Base-by-base conservation (phyloP, 92 coral and sea anemone genomes). In the Umimayanthus kanabou region DNA sequence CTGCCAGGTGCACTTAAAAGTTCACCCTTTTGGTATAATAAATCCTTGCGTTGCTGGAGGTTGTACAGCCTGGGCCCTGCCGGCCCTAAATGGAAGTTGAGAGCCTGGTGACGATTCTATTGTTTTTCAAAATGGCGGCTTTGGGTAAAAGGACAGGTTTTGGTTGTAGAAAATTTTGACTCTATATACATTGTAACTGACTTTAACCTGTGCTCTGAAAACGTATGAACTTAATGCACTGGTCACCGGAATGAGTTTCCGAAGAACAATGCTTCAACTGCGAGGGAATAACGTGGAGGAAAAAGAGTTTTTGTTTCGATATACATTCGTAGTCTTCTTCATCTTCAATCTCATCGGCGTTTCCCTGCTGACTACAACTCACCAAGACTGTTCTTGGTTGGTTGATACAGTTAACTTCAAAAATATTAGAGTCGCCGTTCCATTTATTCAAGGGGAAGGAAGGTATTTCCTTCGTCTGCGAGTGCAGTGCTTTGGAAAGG, bases 391-490 rank as follows among this genome's bases (percentile, higher is more conserved):
- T 45, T 73, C 73, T 23, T 92, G 96, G 96, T 77, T 90, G 25
- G 73, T 90, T 26, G 91, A 88, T 88, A 84, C 86, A 39, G 90
- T 90, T 40, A 78, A 79, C 18, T 81, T 73, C n/a, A 88, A 81
- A 28, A 88, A 92, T 42, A 28, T 71, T 6, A 45, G 79, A 66
- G 81, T 42, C 61, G 90, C 81, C 22, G 85, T 82, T 45, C 67
- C 88, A 26, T 74, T 85, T 14, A 81, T 94, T 39, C 64, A 85
- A 61, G 84, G 89, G 61, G 88, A 88, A 13, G 91, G 91, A 57
- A 87, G 91, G 45, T 94, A 92, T 75, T 92, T 90, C 58, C 87
- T 94, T 47, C 93, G 94, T 33, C 50, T 94, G 25, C 92, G 92
- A 82, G 89, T 92, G 6, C 82, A 85, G 43, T 94, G 96, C 86